Evolutionary conservation across 2,888 invertebrate genomes (phyloP).

Genomic region (Campopleginae sp.): DNA sequence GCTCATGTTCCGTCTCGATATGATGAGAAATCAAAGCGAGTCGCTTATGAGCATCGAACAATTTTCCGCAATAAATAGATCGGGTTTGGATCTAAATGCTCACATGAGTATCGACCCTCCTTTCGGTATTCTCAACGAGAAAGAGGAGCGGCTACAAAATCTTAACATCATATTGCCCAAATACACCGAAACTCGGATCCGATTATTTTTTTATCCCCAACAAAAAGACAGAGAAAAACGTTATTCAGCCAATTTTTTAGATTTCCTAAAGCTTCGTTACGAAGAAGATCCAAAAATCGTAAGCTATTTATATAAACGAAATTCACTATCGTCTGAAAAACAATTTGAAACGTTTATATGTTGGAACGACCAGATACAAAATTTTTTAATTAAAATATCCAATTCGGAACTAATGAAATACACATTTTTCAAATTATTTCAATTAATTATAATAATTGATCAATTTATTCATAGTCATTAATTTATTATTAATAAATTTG

Average conservation of each 20-base stretch:
- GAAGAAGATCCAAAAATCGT: slow-evolving; percentile 83
- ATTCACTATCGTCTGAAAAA: neutral
- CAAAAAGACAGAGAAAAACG: slow-evolving; percentile 64
- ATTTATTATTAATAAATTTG: too few species aligned
- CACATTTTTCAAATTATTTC: too few species aligned
- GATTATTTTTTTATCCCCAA: slow-evolving; percentile 75
- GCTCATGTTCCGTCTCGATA: slow-evolving; percentile 85
- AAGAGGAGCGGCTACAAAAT: slow-evolving; percentile 68
- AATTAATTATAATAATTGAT: neutral
- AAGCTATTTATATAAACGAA: slow-evolving; percentile 53
- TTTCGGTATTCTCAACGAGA: slow-evolving; percentile 80
- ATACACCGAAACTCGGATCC: slow-evolving; percentile 67
- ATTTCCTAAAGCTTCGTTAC: slow-evolving; percentile 80
- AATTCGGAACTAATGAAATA: too few species aligned
- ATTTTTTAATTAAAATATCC: too few species aligned
- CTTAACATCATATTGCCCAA: slow-evolving; percentile 71
- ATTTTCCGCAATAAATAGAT: slow-evolving; percentile 86
- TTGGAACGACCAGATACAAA: too few species aligned
- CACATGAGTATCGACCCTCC: slow-evolving; percentile 85
- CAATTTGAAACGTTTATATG: too few species aligned
- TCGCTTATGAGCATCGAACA: slow-evolving; percentile 85
- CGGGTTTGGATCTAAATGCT: slow-evolving; percentile 85
- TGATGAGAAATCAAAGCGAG: slow-evolving; percentile 84
- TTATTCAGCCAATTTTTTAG: slow-evolving; percentile 73
- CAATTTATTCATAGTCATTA: too few species aligned